Evolutionary conservation across 2,113 vertebrate species (phyloP).

Genomic region (Sylvilagus bachmani): DNA sequence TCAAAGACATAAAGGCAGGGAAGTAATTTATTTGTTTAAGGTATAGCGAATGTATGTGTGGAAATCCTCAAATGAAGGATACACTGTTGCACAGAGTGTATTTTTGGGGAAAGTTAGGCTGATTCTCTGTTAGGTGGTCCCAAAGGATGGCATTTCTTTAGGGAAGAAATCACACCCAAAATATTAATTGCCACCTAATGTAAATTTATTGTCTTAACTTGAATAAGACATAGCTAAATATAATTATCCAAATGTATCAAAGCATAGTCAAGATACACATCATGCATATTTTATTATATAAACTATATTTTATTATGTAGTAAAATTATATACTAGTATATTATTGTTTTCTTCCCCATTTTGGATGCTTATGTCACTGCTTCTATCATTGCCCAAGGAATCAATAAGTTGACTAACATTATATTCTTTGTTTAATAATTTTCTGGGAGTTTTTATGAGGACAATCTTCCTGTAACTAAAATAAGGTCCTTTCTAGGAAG

Average conservation of each 20-base stretch:
- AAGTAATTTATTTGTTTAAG: background rate
- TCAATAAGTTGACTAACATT: background rate
- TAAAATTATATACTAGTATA: background rate
- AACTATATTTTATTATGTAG: background rate
- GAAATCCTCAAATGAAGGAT: background rate
- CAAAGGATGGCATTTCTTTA: background rate
- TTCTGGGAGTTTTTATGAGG: background rate
- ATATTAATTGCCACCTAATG: background rate
- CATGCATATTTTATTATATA: background rate
- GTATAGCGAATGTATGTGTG: background rate
- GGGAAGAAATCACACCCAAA: background rate
- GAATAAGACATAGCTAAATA: background rate
- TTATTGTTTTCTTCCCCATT: background rate
- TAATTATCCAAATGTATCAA: background rate
- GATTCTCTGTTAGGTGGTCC: background rate
- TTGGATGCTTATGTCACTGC: background rate
- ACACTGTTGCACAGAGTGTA: background rate
- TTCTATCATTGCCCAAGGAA: background rate
- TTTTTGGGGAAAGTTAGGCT: background rate
- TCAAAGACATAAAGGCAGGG: background rate
- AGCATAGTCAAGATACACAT: background rate
- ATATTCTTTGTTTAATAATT: background rate
- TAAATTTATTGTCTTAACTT: background rate
- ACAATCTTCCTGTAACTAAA: slow-evolving; percentile 4
- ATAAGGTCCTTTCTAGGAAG: slow-evolving; percentile 45